Percentiles rank a stretch among this genome's conserved stretches.
These are phyloP conservation scores for Himantopus leucocephalus DNA, from an alignment of 2,113 vertebrate genomes.

Conservation along the genomic window DNA sequence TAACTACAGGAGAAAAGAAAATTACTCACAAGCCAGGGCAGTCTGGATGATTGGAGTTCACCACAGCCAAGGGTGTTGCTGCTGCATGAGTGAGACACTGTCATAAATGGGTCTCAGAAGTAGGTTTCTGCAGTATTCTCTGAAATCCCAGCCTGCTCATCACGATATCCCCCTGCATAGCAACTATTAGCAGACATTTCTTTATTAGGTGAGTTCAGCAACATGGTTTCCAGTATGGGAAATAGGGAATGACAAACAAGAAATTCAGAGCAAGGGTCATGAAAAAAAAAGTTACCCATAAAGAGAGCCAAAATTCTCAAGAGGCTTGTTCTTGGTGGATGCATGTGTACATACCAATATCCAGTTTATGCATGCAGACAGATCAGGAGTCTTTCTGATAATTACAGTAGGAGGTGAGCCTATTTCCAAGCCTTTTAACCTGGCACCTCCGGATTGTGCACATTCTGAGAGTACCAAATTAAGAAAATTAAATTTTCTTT, in stretches of 20 bases:
- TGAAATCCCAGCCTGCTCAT: not conserved
- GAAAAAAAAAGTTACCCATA: slow-evolving; percentile 1
- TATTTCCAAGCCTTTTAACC: not conserved
- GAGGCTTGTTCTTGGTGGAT: not conserved
- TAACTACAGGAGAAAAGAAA: not conserved
- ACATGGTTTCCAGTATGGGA: not conserved
- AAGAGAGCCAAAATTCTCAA: not conserved
- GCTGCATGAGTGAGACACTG: not conserved
- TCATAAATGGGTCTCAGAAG: not conserved
- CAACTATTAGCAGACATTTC: not conserved
- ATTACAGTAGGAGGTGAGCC: not conserved
- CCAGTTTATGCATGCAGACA: not conserved
- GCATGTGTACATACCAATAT: not conserved
- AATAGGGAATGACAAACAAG: not conserved
- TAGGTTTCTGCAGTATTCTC: not conserved
- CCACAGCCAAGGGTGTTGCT: not conserved
- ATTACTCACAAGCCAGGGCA: not conserved
- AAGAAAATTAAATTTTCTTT: not conserved
- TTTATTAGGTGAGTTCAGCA: not conserved
- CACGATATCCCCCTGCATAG: not conserved
- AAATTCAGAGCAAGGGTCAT: not conserved
- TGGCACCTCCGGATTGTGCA: not conserved
- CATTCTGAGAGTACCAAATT: not conserved
- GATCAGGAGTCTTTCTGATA: not conserved
- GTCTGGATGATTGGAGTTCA: not conserved